Conservation (phyloP, 2,797 vertebrate species). For the Propithecus deckenii region DNA sequence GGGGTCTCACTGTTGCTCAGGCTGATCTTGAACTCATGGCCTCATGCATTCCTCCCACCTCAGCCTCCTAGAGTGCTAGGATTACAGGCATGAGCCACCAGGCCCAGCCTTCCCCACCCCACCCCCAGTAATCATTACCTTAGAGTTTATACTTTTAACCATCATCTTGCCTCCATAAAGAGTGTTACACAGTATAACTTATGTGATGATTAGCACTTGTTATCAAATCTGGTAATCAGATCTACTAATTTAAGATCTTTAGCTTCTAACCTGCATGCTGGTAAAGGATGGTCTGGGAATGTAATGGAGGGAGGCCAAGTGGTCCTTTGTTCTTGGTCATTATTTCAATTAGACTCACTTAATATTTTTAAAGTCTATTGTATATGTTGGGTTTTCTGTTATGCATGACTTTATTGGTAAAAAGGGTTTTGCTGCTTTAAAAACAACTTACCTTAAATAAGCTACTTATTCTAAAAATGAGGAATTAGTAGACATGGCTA, state of each 20-base stretch:
- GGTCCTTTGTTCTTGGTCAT: not conserved
- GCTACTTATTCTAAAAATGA: not conserved
- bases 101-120: no score
- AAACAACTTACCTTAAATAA: not conserved
- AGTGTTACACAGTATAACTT: not conserved
- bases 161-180: not conserved
- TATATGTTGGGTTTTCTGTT: not conserved
- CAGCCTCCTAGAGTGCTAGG: no score
- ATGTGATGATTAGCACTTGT: not conserved
- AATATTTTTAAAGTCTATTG: not conserved
- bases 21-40: no score
- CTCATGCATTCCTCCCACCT: no score
- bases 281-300: not conserved
- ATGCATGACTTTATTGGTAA: not conserved
- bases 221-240: not conserved
- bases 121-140: not conserved
- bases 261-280: not conserved
- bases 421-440: not conserved
- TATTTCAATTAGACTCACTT: not conserved
- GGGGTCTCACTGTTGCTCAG: no score
- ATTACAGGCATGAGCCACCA: no score
- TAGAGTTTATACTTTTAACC: not conserved
- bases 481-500: not conserved
- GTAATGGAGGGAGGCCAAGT: not conserved
- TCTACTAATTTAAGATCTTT: not conserved